These are phyloP conservation scores for Autographa gamma DNA, from an alignment of 2,888 invertebrate species.

Conservation along the genomic window DNA sequence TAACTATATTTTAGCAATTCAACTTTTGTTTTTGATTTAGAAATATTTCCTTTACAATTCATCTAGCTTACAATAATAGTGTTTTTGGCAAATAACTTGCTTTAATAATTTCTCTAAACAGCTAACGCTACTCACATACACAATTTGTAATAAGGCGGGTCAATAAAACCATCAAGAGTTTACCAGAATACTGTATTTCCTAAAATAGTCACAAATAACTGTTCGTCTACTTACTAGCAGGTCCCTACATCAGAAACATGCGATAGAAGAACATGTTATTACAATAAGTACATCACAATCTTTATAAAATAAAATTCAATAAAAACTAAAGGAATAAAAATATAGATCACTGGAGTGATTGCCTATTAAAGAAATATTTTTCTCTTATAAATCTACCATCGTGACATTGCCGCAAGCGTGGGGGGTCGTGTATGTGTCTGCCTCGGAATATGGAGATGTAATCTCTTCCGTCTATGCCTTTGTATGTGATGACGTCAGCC, in stretches of 20 bases:
- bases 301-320: conserved; percentile 62
- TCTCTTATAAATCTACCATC: conserved; percentile 85
- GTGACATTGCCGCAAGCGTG: conserved; percentile 81
- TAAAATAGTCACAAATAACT: conserved; percentile 77
- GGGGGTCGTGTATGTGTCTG: conserved; percentile 82
- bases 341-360: conserved; percentile 65
- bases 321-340: conserved; percentile 57
- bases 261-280: conserved; percentile 72
- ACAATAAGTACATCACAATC: conserved; percentile 78
- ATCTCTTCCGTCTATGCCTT: conserved; percentile 80
- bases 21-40: conserved; percentile 15
- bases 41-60: conserved; percentile 32
- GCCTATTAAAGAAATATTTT: conserved; percentile 72
- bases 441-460: conserved; percentile 86
- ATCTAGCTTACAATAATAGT: conserved; percentile 26
- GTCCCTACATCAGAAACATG: conserved; percentile 82
- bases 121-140: conserved; percentile 40
- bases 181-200: conserved; percentile 84
- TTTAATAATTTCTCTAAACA: conserved; percentile 30
- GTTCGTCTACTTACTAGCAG: conserved; percentile 77
- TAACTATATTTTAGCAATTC: background rate
- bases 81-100: conserved; percentile 40
- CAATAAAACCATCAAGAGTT: conserved; percentile 56
- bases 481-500: conserved; percentile 85
- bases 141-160: conserved; percentile 45